phyloP scores from a whole-genome alignment of 2,113 vertebrate genomes.

The Meleagris gallopavo region DNA sequence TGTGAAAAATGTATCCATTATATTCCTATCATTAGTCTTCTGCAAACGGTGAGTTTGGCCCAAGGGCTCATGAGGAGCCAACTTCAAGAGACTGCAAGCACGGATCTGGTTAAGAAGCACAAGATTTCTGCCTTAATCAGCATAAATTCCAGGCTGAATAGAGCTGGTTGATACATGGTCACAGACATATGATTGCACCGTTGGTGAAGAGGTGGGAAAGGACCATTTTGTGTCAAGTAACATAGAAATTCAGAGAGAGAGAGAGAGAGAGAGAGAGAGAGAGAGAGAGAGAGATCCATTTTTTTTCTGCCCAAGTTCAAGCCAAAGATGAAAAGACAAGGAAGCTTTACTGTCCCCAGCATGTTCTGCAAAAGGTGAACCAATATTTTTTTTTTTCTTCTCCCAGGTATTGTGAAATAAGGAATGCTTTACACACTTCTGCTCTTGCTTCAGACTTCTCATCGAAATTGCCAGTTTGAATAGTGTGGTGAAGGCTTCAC shows the following conservation, averaged over 20 bases:
- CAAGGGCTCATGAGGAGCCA: not conserved
- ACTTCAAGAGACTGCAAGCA: not conserved
- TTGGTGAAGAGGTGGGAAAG: not conserved
- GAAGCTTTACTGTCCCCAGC: not conserved
- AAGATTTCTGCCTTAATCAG: not conserved
- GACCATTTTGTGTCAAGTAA: not conserved
- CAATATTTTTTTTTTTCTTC: not conserved
- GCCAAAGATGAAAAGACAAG: not conserved
- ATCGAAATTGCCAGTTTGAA: not conserved
- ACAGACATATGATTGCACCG: not conserved
- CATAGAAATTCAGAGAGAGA: not conserved
- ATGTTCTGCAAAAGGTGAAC: not conserved
- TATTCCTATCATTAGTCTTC: not conserved
- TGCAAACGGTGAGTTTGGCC: not conserved
- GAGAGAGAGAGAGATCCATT: not conserved
- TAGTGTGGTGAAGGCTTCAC: not conserved
- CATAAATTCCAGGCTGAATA: not conserved
- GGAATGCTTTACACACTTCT: not conserved
- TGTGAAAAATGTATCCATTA: constrained; percentile 34
- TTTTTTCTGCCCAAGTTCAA: not conserved
- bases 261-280: not conserved
- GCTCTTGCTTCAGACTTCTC: not conserved
- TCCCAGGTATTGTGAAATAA: not conserved
- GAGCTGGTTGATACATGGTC: not conserved
- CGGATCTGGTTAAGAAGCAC: not conserved